These are phyloP conservation scores for Pseudomugil tenellus DNA, from an alignment of 2,797 vertebrate species.

Conservation along the genomic window DNA sequence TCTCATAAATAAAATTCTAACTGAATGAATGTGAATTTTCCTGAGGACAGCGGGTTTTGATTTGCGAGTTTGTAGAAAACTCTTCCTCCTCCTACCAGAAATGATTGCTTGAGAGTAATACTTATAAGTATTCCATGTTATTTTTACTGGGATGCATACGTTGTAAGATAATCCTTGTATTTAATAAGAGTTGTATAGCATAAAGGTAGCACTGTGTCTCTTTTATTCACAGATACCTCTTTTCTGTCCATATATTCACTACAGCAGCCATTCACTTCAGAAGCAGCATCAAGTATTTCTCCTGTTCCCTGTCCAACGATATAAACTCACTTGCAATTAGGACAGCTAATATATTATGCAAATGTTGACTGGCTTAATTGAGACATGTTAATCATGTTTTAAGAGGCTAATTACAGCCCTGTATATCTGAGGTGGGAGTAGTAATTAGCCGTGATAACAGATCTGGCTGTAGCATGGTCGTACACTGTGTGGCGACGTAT, in stretches of 20 bases:
- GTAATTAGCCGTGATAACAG: slow-evolving; percentile 96
- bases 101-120: slow-evolving; percentile 59
- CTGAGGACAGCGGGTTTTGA: slow-evolving; percentile 61
- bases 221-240: slow-evolving; percentile 48
- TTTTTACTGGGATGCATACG: slow-evolving; percentile 46
- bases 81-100: slow-evolving; percentile 57
- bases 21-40: slow-evolving; percentile 62
- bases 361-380: slow-evolving; percentile 93
- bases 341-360: slow-evolving; percentile 97
- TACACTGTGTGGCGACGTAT: slow-evolving; percentile 61
- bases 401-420: slow-evolving; percentile 98
- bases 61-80: slow-evolving; percentile 64
- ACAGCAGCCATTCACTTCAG: slow-evolving; percentile 49
- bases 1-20: slow-evolving; percentile 79
- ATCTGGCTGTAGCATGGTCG: slow-evolving; percentile 83
- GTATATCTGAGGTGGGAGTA: slow-evolving; percentile 96
- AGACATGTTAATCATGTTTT: slow-evolving; percentile 99
- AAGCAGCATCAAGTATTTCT: slow-evolving; percentile 60
- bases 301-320: slow-evolving; percentile 88
- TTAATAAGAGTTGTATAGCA: slow-evolving; percentile 58
- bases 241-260: slow-evolving; percentile 43
- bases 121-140: slow-evolving; percentile 60
- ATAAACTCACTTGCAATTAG: slow-evolving; percentile 90
- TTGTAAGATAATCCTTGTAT: slow-evolving; percentile 49
- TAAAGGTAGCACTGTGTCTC: slow-evolving; percentile 47